Evolutionary conservation across 2,888 invertebrate genomes (phyloP), one percentile per base, ranked within the genome.

Genomic region (Metellina segmentata): DNA sequence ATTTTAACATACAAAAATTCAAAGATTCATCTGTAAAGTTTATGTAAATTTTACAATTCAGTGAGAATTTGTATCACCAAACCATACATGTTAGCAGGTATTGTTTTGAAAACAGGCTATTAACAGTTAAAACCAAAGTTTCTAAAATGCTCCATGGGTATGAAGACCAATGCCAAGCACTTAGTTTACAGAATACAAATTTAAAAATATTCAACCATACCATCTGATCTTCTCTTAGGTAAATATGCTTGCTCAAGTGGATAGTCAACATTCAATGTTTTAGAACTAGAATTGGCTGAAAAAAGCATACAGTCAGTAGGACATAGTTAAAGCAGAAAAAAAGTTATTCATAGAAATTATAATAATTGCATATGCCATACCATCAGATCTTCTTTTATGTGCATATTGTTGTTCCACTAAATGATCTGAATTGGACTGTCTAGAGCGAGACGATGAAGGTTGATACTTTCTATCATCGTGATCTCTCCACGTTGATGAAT

Each of bases 401-500:
- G 61, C 1, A 13, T 81, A 49, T 20, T 69, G 70, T 34, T 69
- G 48, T 16, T 81, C 81, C 69, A 81, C 13, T 7, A 20, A 48
- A 16, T 48, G 13, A 81, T 81, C 81, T 48, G 49, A 70, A 81
- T 16, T 70, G 1, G 79, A 8, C 16, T 53, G 16, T 81, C n/a
- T 11, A n/a, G 20, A 9, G 9, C 19, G 20, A 79, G 78, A 78
- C n/a, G 53, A 51, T 34, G 83, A 83, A 53, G 74, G 7, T 19
- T 53, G 52, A 74, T 53, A 74, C 19, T 34, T 20, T 61, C 74
- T 53, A 6, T 75, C 74, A 85, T 75, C 61, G 7, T 53, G 51
- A 34, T 85, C 74, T 7, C n/a, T 52, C 83, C 83, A 74, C 51
- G 19, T 13, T 70, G 70, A 70, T n/a, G 82, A 82, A 83, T 34